Conservation (phyloP, 2,113 vertebrate genomes). For the Pandion haliaetus region DNA sequence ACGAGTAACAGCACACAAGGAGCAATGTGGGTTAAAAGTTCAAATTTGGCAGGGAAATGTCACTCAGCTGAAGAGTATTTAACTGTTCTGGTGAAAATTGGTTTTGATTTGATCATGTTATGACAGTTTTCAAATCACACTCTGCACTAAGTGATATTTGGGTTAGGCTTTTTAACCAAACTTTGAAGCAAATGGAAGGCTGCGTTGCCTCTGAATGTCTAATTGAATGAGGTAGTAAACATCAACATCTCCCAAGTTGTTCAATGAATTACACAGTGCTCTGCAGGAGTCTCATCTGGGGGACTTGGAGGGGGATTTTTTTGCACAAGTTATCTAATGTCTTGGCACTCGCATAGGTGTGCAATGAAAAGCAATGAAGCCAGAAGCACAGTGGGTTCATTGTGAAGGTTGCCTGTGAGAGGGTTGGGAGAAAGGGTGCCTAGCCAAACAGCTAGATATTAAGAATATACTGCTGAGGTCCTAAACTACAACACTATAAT, state of each 20-base stretch:
- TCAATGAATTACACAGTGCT: not conserved
- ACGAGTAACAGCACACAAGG: not conserved
- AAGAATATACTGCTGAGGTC: not conserved
- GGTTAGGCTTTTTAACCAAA: constrained; percentile 52
- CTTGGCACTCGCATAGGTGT: not conserved
- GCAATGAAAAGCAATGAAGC: constrained; percentile 20
- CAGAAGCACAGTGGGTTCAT: constrained; percentile 24
- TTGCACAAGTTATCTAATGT: not conserved
- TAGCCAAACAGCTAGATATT: not conserved
- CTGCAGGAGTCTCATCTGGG: not conserved
- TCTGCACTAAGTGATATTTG: constrained; percentile 52
- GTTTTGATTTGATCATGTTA: constrained; percentile 65
- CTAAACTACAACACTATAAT: not conserved
- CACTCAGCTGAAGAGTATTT: constrained; percentile 48
- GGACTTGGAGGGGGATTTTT: not conserved
- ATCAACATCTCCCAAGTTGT: constrained; percentile 30
- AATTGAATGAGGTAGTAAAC: not conserved
- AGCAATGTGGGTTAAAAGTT: constrained; percentile 50
- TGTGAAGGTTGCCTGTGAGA: not conserved
- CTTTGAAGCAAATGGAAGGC: not conserved
- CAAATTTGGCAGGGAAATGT: constrained; percentile 53
- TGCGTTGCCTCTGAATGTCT: not conserved
- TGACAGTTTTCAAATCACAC: constrained; percentile 62
- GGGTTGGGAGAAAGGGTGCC: not conserved
- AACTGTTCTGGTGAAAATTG: constrained; percentile 61